Evolutionary conservation across 2,797 vertebrate genomes (phyloP).

Genomic region (Mus caroli): DNA sequence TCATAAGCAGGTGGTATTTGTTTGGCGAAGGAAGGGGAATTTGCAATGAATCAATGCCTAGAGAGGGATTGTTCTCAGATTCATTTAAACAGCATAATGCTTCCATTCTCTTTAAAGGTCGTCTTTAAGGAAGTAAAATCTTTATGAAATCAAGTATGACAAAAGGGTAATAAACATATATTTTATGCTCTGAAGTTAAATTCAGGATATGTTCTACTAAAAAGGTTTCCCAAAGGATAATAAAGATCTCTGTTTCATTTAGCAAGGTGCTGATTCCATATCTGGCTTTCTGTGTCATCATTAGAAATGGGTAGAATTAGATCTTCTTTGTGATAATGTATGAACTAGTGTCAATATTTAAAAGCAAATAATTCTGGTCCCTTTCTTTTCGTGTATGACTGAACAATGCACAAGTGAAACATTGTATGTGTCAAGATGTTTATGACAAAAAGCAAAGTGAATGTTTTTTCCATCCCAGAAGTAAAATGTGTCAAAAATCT

Average conservation of each 20-base stretch:
- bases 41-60: background rate
- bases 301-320: slow-evolving; percentile 17
- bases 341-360: slow-evolving; percentile 42
- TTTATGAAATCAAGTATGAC: slow-evolving; percentile 53
- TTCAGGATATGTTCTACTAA: slow-evolving; percentile 20
- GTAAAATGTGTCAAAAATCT: background rate
- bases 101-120: background rate
- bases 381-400: slow-evolving; percentile 1
- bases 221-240: slow-evolving; percentile 5
- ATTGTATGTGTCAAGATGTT: slow-evolving; percentile 44
- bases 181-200: slow-evolving; percentile 37
- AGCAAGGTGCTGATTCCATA: background rate
- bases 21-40: background rate
- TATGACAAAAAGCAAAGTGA: slow-evolving; percentile 13
- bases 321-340: background rate
- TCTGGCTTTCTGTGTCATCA: slow-evolving; percentile 20
- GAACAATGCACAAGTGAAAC: slow-evolving; percentile 36
- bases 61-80: background rate
- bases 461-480: background rate
- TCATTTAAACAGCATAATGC: background rate
- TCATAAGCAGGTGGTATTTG: background rate
- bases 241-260: background rate
- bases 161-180: slow-evolving; percentile 1
- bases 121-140: slow-evolving; percentile 9
- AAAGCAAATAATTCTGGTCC: slow-evolving; percentile 42